phyloP scores from a whole-genome alignment of 2,113 vertebrate genomes.

The Pachycephala philippinensis region DNA sequence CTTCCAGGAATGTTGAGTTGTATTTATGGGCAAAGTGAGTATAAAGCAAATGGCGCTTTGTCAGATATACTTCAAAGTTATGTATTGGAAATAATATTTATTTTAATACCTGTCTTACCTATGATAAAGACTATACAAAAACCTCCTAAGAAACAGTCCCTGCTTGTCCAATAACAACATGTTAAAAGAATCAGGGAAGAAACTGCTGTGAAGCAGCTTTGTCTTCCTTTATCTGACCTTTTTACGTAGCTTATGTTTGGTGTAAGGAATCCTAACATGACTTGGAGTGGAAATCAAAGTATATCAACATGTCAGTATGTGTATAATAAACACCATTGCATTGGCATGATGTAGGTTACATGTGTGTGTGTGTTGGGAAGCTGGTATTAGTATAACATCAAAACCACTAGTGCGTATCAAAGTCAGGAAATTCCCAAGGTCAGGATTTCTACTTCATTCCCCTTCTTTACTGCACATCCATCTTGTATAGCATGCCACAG shows the following conservation, averaged over 20 bases:
- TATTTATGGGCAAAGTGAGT: background rate
- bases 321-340: background rate
- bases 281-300: background rate
- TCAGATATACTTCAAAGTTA: background rate
- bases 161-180: fast-evolving
- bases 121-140: background rate
- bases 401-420: background rate
- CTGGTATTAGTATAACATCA: background rate
- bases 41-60: background rate
- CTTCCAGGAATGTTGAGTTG: background rate
- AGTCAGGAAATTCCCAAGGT: background rate
- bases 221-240: background rate
- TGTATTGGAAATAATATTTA: background rate
- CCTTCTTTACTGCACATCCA: background rate
- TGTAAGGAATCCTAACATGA: background rate
- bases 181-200: background rate
- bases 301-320: background rate
- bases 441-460: background rate
- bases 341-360: background rate
- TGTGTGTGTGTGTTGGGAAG: background rate
- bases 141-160: background rate
- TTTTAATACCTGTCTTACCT: background rate
- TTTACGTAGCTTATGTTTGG: background rate
- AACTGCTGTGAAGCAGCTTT: background rate
- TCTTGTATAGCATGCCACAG: background rate